Evolutionary conservation across 2,797 vertebrate species (phyloP).

Genomic region (Bryconaethiops microstoma): DNA sequence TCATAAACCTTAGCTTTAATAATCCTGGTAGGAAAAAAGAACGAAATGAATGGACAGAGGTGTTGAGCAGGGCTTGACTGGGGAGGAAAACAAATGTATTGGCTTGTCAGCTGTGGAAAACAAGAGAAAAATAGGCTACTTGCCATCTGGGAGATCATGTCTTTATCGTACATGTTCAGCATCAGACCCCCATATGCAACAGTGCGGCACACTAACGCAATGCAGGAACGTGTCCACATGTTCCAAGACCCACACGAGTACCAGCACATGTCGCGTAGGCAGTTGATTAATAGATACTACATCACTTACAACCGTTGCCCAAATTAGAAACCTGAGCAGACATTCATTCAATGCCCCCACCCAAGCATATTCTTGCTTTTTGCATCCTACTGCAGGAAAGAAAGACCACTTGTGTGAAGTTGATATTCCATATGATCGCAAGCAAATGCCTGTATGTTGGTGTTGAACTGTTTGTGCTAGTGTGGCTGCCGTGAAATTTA

Average conservation of each 20-base stretch:
- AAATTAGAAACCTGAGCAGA: conserved; percentile 14
- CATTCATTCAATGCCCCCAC: conserved; percentile 16
- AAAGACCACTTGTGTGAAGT: neutral
- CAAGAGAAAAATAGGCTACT: neutral
- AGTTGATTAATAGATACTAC: conserved; percentile 15
- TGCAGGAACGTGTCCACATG: neutral
- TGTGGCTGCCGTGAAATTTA: neutral
- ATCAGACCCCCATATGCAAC: neutral
- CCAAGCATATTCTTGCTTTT: neutral
- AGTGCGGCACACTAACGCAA: neutral
- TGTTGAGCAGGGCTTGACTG: neutral
- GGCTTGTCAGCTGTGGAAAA: neutral
- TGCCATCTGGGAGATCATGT: neutral
- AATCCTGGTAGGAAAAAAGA: neutral
- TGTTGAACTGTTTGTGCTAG: neutral
- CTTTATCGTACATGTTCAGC: neutral
- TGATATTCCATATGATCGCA: neutral
- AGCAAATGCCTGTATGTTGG: neutral
- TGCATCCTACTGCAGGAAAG: neutral
- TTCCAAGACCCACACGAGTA: neutral
- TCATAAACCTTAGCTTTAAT: neutral
- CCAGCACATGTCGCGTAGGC: neutral
- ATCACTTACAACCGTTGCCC: conserved; percentile 4
- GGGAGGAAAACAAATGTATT: neutral
- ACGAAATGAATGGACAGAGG: neutral